Evolutionary conservation across 2,113 vertebrate genomes (phyloP).

Genomic region (Calypte anna): DNA sequence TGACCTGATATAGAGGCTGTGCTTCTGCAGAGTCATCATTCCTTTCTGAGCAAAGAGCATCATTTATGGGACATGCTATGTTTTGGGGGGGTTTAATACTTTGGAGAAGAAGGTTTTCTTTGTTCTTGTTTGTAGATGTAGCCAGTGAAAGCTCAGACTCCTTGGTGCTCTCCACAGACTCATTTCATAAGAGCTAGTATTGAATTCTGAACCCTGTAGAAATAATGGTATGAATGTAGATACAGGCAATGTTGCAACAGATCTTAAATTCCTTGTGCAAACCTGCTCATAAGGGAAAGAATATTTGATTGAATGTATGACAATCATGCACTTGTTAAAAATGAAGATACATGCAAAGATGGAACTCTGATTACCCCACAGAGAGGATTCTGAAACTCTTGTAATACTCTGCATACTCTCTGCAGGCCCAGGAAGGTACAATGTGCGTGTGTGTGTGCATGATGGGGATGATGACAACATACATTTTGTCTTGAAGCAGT

Average conservation of each 20-base stretch:
- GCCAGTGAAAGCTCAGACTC: neutral
- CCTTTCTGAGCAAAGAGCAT: neutral
- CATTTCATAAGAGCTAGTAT: neutral
- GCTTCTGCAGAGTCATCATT: neutral
- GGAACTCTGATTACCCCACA: neutral
- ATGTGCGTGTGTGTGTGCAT: fast-evolving
- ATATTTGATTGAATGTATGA: neutral
- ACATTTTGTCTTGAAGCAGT: neutral
- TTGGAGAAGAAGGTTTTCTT: neutral
- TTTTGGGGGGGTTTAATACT: neutral
- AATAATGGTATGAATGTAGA: neutral
- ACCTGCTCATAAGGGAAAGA: neutral
- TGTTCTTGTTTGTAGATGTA: fast-evolving
- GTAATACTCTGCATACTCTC: neutral
- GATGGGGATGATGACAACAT: fast-evolving
- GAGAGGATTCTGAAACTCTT: neutral
- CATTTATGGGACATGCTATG: fast-evolving
- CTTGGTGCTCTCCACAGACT: neutral
- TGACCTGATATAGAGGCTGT: neutral
- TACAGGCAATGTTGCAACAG: neutral
- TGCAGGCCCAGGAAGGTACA: neutral
- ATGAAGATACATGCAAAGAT: neutral
- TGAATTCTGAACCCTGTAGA: neutral
- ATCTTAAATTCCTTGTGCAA: neutral
- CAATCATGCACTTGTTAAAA: neutral